Evolutionary conservation across 2,888 invertebrate species (phyloP).

Genomic region (Aspidiotus rigidus): DNA sequence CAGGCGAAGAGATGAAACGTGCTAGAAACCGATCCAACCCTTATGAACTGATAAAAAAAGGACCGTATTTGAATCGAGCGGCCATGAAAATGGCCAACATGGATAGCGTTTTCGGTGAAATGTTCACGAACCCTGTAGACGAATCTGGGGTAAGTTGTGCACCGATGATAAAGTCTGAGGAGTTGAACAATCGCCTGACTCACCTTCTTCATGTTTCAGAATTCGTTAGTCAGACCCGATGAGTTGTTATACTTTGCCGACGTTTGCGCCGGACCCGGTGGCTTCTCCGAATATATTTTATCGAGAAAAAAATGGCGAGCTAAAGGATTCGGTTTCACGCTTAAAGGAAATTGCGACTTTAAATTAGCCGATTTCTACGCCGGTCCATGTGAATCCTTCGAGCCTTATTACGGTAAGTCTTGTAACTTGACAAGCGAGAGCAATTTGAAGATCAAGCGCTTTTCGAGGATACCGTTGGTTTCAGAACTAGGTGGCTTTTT

Average conservation of each 20-base stretch:
- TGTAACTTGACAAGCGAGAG: background rate
- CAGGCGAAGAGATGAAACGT: constrained; percentile 63
- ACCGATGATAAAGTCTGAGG: background rate
- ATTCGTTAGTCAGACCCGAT: constrained; percentile 37
- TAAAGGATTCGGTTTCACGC: constrained; percentile 93
- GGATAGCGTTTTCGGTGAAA: constrained; percentile 77
- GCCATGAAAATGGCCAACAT: constrained; percentile 98
- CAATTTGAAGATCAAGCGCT: too few relatives aligned
- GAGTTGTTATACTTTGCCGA: constrained; percentile 83
- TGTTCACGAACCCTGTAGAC: constrained; percentile 72
- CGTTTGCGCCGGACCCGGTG: constrained; percentile 95
- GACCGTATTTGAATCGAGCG: constrained; percentile 84
- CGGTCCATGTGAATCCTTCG: constrained; percentile 79
- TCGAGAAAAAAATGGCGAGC: constrained; percentile 75
- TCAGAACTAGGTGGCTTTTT: too few relatives aligned
- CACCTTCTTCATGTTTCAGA: constrained; percentile 3
- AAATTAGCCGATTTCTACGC: constrained; percentile 77
- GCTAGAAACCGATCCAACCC: constrained; percentile 83
- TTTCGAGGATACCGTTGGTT: too few relatives aligned
- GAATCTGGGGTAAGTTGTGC: constrained; percentile 46
- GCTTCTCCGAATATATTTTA: constrained; percentile 90
- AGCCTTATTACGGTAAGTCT: constrained; percentile 72
- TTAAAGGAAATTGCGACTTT: constrained; percentile 76
- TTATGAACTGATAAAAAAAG: constrained; percentile 81
- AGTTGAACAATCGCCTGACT: too few relatives aligned